Percentiles rank a stretch among this genome's conserved stretches.
phyloP scores from a whole-genome alignment of 1,140 invertebrate species.

The Medauroidea extradentata region DNA sequence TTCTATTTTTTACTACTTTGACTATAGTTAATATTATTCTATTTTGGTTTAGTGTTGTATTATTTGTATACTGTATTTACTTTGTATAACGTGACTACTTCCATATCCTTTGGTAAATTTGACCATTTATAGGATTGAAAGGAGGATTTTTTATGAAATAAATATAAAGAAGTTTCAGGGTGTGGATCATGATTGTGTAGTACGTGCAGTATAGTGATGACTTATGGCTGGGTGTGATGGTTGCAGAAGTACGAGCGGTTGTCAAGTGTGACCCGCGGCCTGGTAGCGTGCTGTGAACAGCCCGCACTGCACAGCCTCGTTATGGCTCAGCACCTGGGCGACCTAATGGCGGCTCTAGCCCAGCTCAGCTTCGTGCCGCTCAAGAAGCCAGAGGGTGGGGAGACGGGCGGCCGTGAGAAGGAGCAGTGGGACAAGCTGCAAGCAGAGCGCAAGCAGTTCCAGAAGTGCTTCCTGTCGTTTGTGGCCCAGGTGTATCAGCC shows the following conservation, averaged over 20 bases:
- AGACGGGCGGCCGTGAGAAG: no score
- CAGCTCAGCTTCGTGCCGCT: constrained; percentile 63
- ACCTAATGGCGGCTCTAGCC: constrained; percentile 60
- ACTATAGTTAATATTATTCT: no score
- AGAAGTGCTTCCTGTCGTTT: constrained; percentile 48
- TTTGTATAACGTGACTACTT: no score
- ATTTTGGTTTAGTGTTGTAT: no score
- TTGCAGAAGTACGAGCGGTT: constrained; percentile 42
- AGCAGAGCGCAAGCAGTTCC: constrained; percentile 50
- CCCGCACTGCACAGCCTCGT: constrained; percentile 40
- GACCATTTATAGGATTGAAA: background rate
- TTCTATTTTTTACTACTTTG: no score
- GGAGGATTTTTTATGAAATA: background rate
- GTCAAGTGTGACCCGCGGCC: constrained; percentile 30
- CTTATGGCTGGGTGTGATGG: background rate
- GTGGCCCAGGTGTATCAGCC: constrained; percentile 53
- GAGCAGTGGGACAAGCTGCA: constrained; percentile 50
- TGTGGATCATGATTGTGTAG: no score
- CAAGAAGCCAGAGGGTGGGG: constrained; percentile 46
- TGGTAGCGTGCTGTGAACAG: constrained; percentile 41
- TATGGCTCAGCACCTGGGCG: constrained; percentile 41
- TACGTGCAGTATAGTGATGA: no score
- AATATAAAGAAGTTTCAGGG: background rate
- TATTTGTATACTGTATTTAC: no score
- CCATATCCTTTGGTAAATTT: no score